A percentile compares a stretch with the other conserved stretches of the same genome.
Evolutionary conservation across 2,888 invertebrate species (phyloP).

Genomic region (Caradrina clavipalpis): DNA sequence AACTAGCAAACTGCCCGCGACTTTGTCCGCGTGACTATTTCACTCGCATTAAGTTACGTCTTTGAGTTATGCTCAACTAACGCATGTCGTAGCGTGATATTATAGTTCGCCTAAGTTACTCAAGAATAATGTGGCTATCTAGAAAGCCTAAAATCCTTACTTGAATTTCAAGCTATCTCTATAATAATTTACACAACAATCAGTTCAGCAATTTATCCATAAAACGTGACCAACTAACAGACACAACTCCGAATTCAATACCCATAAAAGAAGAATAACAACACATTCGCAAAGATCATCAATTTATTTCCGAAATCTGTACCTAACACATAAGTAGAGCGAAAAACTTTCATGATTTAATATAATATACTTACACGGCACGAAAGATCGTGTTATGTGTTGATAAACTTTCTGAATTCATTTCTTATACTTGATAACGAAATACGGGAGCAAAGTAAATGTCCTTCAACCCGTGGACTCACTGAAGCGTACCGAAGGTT

Average conservation of each 20-base stretch:
- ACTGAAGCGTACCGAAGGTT: slow-evolving; percentile 46
- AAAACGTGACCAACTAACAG: slow-evolving; percentile 3
- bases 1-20: too few species aligned
- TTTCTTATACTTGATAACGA: slow-evolving; percentile 54
- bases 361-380: slow-evolving; percentile 45
- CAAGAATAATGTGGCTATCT: too few species aligned
- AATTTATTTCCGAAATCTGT: slow-evolving; percentile 21
- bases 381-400: slow-evolving; percentile 47
- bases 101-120: too few species aligned
- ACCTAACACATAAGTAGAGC: slow-evolving; percentile 24
- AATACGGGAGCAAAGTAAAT: slow-evolving; percentile 52
- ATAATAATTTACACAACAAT: too few species aligned
- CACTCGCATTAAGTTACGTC: too few species aligned
- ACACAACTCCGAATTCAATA: background rate
- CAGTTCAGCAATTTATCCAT: background rate
- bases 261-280: slow-evolving; percentile 4
- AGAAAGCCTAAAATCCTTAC: too few species aligned
- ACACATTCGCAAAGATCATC: slow-evolving; percentile 7
- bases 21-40: too few species aligned
- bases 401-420: slow-evolving; percentile 64
- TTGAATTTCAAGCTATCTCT: too few species aligned
- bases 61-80: too few species aligned
- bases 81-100: too few species aligned
- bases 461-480: slow-evolving; percentile 35
- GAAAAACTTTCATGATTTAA: slow-evolving; percentile 56